Evolutionary conservation across 2,888 invertebrate species (phyloP), one percentile per base, ranked within the genome.

Genomic region (Osedax fenrisi): DNA sequence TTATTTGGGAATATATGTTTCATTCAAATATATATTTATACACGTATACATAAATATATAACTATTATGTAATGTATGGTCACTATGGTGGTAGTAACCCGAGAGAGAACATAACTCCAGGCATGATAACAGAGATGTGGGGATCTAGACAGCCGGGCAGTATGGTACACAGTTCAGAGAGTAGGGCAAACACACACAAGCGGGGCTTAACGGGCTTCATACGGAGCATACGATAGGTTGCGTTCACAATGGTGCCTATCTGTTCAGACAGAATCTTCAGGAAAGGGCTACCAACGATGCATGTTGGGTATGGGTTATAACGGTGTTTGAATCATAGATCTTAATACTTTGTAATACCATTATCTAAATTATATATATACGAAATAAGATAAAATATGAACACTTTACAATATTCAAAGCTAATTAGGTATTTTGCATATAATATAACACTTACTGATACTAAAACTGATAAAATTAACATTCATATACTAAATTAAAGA

Each of bases 91-190:
- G 10, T 27, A 77, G 77, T 73, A 74, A 82, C 83, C 83, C 82
- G 5, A 94, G 87, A 0, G 92, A 92, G 80, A 91, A 92, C 77
- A 91, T 90, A 80, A 95, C 91, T 10, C 94, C 94, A 0, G 92
- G 91, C 78, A 96, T 90, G 76, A 96, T 87, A 23, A 90, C 88
- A 0, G 90, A 89, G 77, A 94, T 89, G 84, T 93, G 91, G 79
- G 90, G 89, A 5, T 90, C 89, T 76, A 96, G 87, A 68, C 93
- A 92, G 75, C 92, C 93, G 1, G 95, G 94, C 78, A 94, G 86
- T 3, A 94, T 94, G 72, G 89, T 88, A 73, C 95, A 89, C 76
- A 98, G 87, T 85, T 96, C 94, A 78, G 92, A 92, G 68, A 98
- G 87, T 76, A 98, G 86, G 10, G 90, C 89, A 82, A 98, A 91